Evolutionary conservation across 2,113 vertebrate genomes (phyloP).

Genomic region (Acanthochromis polyacanthus): DNA sequence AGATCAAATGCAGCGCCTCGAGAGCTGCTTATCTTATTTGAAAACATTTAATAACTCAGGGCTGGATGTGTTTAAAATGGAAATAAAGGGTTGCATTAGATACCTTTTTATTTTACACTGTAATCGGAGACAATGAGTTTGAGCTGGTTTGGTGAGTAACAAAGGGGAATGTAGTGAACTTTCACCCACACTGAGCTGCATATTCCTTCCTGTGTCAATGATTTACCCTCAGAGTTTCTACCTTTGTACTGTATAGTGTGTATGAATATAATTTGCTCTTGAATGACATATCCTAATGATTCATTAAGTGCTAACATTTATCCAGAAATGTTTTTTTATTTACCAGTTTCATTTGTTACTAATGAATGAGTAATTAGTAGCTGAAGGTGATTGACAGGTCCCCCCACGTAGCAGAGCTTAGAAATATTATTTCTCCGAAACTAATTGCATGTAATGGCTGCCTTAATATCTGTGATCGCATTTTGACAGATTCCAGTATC

Average conservation of each 20-base stretch:
- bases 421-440: conserved; percentile 42
- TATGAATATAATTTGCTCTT: neutral
- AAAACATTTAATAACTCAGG: conserved; percentile 40
- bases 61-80: conserved; percentile 28
- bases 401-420: conserved; percentile 13
- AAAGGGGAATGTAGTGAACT: conserved; percentile 21
- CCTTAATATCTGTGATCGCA: conserved; percentile 18
- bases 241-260: neutral
- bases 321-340: conserved; percentile 20
- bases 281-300: conserved; percentile 49
- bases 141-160: conserved; percentile 28
- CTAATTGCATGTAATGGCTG: conserved; percentile 54
- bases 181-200: conserved; percentile 26
- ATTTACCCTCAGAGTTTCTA: conserved; percentile 42
- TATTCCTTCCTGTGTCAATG: conserved; percentile 26
- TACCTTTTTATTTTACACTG: neutral
- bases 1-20: conserved; percentile 49
- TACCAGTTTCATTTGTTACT: conserved; percentile 54
- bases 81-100: neutral
- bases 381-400: conserved; percentile 60
- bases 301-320: conserved; percentile 32
- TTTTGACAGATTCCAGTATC: conserved; percentile 23
- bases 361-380: conserved; percentile 65
- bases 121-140: neutral
- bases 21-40: conserved; percentile 45